Evolutionary conservation across 2,888 invertebrate species (phyloP), one percentile per base, ranked within the genome.

Genomic region (Buathra laborator): DNA sequence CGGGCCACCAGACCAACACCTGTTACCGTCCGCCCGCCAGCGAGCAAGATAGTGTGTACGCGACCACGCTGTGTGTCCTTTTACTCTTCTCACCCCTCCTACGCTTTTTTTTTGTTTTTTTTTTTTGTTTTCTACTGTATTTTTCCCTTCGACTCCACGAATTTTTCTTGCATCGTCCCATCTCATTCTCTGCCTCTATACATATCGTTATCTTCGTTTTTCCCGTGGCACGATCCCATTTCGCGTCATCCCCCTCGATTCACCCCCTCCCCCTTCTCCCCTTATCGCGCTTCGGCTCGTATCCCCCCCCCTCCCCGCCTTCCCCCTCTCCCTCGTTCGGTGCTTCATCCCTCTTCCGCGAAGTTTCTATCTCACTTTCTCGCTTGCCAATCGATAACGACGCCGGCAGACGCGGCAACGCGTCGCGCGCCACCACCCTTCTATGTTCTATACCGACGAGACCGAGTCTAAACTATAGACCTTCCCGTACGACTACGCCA

Each of bases 341-440:
- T 67, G 56, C 62, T 66, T 59, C 81, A 43, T 83, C 81, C 71
- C 82, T 79, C 48, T 71, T 24, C 51, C 19, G 32, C 80, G 67
- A 72, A 70, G 37, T 64, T 72, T 67, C 72, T 29, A 44, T 80
- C 85, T 80, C 76, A n/a, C 83, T 82, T 76, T 76, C 85, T 77
- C 76, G 79, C 74, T 85, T 64, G 76, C 84, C 90, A 92, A 93
- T 93, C 93, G 92, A 93, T 93, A 93, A 90, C 91, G 90, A 87
- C 92, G 90, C 92, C 91, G 89, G 86, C 86, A 86, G 85, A 87
- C 85, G 86, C 84, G 87, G 83, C 77, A 81, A 86, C 81, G 84
- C 66, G 82, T 77, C 83, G 83, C 71, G 87, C 86, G 84, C 85
- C 84, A 75, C 85, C 79, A 86, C 72, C 85, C 85, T 81, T 56